phyloP scores from a whole-genome alignment of 2,113 vertebrate species.

The Alouatta palliata region DNA sequence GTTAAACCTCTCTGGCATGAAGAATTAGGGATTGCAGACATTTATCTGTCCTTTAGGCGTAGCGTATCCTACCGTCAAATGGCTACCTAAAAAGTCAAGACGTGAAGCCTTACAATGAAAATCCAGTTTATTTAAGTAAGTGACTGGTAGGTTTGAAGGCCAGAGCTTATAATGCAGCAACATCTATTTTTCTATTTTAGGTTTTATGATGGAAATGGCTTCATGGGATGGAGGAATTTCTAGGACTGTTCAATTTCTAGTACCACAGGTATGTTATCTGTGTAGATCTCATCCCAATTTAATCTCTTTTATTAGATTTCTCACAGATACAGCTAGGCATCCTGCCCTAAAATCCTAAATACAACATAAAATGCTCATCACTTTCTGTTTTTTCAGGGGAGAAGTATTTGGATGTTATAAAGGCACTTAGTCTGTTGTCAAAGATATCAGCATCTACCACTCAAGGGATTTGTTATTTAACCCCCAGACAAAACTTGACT shows the following conservation, averaged over 20 bases:
- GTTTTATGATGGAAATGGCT: conserved; percentile 99
- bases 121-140: neutral
- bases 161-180: neutral
- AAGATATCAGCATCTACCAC: neutral
- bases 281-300: neutral
- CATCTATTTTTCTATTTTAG: conserved; percentile 78
- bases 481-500: neutral
- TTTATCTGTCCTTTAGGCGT: neutral
- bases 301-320: neutral
- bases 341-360: neutral
- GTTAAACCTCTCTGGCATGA: neutral
- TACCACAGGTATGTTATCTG: conserved; percentile 91
- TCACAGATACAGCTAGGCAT: neutral
- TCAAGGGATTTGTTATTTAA: neutral
- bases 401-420: neutral
- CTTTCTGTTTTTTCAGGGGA: neutral
- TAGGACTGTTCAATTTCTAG: conserved; percentile 97
- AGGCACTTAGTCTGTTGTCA: neutral
- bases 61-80: neutral
- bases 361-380: neutral
- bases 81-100: neutral
- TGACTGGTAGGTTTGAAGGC: neutral
- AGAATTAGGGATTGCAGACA: neutral
- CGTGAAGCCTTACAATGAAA: neutral
- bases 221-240: conserved; percentile 99